Evolutionary conservation across 2,113 vertebrate species (phyloP).

Genomic region (Dicentrarchus labrax): DNA sequence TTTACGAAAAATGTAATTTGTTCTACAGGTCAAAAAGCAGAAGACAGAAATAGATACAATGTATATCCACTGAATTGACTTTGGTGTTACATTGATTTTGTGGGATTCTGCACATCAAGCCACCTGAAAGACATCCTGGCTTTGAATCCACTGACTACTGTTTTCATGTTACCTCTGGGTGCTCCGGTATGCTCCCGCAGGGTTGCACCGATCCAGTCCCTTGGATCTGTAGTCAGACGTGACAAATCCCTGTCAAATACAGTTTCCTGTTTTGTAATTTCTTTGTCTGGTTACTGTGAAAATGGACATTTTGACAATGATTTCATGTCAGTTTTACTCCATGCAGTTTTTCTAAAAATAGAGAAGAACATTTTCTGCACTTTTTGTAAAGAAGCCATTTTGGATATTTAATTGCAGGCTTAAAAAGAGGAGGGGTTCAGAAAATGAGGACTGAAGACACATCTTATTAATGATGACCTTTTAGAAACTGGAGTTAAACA

Average conservation of each 20-base stretch:
- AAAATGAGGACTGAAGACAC: not conserved
- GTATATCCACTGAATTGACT: not conserved
- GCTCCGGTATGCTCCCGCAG: not conserved
- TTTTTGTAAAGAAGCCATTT: not conserved
- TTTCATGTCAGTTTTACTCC: not conserved
- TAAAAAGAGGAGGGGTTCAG: not conserved
- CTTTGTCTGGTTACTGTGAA: not conserved
- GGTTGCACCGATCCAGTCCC: not conserved
- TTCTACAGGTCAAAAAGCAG: not conserved
- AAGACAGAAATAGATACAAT: not conserved
- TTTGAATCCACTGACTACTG: not conserved
- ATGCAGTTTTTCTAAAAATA: not conserved
- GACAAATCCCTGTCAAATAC: not conserved
- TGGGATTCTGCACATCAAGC: not conserved
- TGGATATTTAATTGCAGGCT: not conserved
- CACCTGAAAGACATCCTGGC: not conserved
- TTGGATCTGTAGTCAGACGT: not conserved
- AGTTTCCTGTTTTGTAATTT: not conserved
- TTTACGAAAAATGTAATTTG: too few species aligned
- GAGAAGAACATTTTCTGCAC: not conserved
- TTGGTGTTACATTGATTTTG: not conserved
- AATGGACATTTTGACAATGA: not conserved
- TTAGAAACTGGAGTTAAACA: too few species aligned
- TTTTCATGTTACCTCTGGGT: not conserved
- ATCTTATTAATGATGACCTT: not conserved